phyloP scores from a whole-genome alignment of 2,113 vertebrate species.

The Otus sunia region DNA sequence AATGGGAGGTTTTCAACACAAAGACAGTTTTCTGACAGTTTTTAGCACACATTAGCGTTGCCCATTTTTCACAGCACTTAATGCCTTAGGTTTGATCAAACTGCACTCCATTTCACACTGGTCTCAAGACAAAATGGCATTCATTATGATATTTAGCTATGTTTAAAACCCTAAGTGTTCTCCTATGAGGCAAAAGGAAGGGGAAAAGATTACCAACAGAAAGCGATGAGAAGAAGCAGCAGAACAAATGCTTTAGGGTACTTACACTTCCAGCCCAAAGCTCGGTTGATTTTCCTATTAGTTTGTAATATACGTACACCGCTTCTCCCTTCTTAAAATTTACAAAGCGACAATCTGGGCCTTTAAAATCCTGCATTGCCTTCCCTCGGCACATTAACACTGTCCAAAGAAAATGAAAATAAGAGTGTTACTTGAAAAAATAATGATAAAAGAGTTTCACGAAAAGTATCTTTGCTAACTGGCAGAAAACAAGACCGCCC shows the following conservation, averaged over 20 bases:
- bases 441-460: not conserved
- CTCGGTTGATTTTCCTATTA: slow-evolving; percentile 82
- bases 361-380: slow-evolving; percentile 85
- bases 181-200: not conserved
- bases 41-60: not conserved
- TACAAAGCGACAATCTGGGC: slow-evolving; percentile 93
- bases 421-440: not conserved
- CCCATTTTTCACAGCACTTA: not conserved
- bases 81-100: not conserved
- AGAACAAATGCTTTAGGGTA: slow-evolving; percentile 46
- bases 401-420: slow-evolving; percentile 55
- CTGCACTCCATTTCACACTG: not conserved
- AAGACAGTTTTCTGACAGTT: not conserved
- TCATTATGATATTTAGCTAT: not conserved
- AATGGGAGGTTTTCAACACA: not conserved
- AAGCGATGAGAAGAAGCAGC: not conserved
- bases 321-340: slow-evolving; percentile 90
- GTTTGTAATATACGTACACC: slow-evolving; percentile 92
- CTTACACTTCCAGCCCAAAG: slow-evolving; percentile 96
- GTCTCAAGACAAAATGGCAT: not conserved
- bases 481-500: not conserved
- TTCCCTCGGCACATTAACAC: slow-evolving; percentile 92
- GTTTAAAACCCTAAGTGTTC: not conserved
- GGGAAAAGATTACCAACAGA: not conserved
- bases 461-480: not conserved